Base-by-base conservation (phyloP, 2,888 invertebrate species). In the Keiferia lycopersicella region DNA sequence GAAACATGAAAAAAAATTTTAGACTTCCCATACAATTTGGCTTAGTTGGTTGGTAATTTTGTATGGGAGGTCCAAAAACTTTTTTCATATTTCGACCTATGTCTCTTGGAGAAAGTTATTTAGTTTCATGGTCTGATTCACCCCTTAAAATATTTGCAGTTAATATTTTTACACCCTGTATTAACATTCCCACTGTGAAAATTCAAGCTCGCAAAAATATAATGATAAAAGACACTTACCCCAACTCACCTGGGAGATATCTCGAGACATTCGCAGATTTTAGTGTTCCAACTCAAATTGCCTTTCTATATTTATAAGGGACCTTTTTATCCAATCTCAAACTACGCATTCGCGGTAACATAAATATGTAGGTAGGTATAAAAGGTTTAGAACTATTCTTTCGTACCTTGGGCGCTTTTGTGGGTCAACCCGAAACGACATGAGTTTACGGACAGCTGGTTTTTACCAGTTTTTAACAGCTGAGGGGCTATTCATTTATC, bases 261-360 rank as follows among this genome's bases (percentile, higher is more conserved):
- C 30, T 60, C 26, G n/a, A n/a, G 60, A 48, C 45, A 18, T 22
- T 22, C 60, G 22, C 60, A 60, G 45, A 60, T 60, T 60, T 60
- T 26, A 16, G 45, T 8, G 26, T 22, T 30, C 48, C 26, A 4
- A 20, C 45, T 30, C 16, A 48, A 30, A 48, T 60, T 60, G 48
- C 26, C 48, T 22, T 45, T 60, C 22, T 26, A 60, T 39, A 45
- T 26, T 60, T 58, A 39, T 30, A 53, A 53, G 51, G 51, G 14
- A 12, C 12, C 20, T 53, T 22, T 26, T 45, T 48, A 60, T 60
- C 45, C 60, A 60, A 60, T 60, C 48, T 20, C 8, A 12, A 45
- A 48, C 45, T 45, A 39, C 48, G 20, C 22, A 45, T 45, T 41
- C 22, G 14, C 4, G 14, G 48, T 8, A 48, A 45, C 30, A 45